A percentile compares a stretch with the other conserved stretches of the same genome.
phyloP scores from a whole-genome alignment of 1,140 invertebrate genomes.

The Melitaea cinxia region DNA sequence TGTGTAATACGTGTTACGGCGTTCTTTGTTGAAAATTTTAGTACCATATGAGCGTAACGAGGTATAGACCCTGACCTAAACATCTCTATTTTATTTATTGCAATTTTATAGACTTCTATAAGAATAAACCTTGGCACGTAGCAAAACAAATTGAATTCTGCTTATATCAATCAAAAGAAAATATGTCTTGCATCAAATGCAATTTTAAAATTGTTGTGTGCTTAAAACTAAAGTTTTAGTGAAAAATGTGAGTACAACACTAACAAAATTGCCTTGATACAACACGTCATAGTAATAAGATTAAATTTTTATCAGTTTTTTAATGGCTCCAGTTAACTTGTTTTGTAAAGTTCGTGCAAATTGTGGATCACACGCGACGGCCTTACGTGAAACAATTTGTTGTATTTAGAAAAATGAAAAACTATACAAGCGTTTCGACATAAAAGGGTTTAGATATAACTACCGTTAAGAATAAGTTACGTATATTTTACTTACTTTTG shows the following conservation, averaged over 20 bases:
- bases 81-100: no score
- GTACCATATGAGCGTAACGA: no score
- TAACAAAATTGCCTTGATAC: background rate
- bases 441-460: background rate
- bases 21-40: no score
- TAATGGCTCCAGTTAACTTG: constrained; percentile 19
- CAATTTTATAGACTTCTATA: no score
- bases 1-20: no score
- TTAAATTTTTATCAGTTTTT: constrained; percentile 29
- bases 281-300: background rate
- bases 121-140: no score
- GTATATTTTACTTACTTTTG: background rate
- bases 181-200: no score
- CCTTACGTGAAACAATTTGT: constrained; percentile 59
- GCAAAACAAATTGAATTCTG: no score
- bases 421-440: constrained; percentile 10
- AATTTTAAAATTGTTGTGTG: no score
- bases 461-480: background rate
- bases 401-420: constrained; percentile 47
- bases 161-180: no score
- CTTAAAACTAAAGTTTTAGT: no score
- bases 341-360: constrained; percentile 45
- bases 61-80: no score
- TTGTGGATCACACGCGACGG: constrained; percentile 45
- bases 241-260: background rate